A percentile compares a stretch with the other conserved stretches of the same genome.
phyloP scores from a whole-genome alignment of 2,888 invertebrate species.

The Capitulum mitella region DNA sequence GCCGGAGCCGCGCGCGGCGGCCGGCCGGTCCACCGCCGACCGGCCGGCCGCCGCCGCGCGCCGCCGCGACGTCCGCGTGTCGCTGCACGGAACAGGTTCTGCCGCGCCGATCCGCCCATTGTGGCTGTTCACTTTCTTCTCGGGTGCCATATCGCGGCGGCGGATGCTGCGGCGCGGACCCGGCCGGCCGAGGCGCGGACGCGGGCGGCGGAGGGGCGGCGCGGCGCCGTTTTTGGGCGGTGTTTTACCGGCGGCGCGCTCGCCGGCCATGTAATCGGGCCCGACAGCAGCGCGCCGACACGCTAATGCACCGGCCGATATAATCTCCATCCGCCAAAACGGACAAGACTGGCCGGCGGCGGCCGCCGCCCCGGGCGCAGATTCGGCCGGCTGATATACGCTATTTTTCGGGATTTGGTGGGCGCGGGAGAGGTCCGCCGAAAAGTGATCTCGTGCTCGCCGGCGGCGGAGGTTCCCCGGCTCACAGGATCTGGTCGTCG shows the following conservation, averaged over 20 bases:
- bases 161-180: slow-evolving; percentile 5
- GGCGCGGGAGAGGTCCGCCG: no score
- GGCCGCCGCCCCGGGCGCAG: not conserved
- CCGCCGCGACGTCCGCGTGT: not conserved
- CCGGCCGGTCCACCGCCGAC: not conserved
- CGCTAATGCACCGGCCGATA: slow-evolving; percentile 13
- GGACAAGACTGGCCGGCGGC: not conserved
- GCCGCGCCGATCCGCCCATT: not conserved
- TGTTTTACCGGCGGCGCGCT: not conserved
- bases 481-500: not conserved
- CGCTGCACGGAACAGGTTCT: slow-evolving; percentile 15
- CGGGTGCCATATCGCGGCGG: slow-evolving; percentile 5
- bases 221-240: slow-evolving; percentile 12
- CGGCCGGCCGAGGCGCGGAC: not conserved
- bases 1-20: not conserved
- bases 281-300: not conserved
- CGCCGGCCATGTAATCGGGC: not conserved
- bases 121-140: not conserved
- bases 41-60: not conserved
- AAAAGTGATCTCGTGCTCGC: not conserved
- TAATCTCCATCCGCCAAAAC: not conserved
- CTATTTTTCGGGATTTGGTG: not conserved
- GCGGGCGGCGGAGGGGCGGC: no score
- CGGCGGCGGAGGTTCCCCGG: not conserved
- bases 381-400: not conserved